phyloP scores from a whole-genome alignment of 2,113 vertebrate genomes.

The Axis porcinus region DNA sequence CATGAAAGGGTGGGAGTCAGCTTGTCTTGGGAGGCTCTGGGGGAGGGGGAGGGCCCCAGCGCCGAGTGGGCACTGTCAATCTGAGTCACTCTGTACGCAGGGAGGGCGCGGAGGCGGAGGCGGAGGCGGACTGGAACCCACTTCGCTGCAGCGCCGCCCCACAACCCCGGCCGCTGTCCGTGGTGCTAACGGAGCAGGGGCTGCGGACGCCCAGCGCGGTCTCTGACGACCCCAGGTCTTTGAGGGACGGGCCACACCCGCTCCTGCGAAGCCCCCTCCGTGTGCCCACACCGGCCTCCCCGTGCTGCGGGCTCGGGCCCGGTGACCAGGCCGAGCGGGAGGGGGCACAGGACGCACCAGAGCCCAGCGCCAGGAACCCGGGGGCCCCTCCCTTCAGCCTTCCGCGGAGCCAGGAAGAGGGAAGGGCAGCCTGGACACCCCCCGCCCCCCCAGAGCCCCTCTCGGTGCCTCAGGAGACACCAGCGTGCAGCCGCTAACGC shows the following conservation, averaged over 20 bases:
- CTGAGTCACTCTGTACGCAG: not conserved
- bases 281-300: not conserved
- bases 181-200: not conserved
- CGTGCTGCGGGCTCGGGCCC: accelerated
- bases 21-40: not conserved
- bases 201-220: not conserved
- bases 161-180: not conserved
- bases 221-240: not conserved
- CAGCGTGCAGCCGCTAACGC: not conserved
- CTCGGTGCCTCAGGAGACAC: not conserved
- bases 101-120: not conserved
- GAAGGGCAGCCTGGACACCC: not conserved
- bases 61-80: not conserved
- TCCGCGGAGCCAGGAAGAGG: not conserved
- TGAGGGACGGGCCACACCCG: not conserved
- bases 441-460: not conserved
- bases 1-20: not conserved
- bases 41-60: not conserved
- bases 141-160: accelerated
- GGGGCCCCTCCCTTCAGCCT: not conserved
- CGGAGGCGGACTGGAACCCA: not conserved
- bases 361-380: not conserved
- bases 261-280: not conserved
- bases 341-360: not conserved
- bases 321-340: not conserved